Evolutionary conservation across 2,888 invertebrate species (phyloP), one percentile per base, ranked within the genome.

Genomic region (Synergus itoensis): DNA sequence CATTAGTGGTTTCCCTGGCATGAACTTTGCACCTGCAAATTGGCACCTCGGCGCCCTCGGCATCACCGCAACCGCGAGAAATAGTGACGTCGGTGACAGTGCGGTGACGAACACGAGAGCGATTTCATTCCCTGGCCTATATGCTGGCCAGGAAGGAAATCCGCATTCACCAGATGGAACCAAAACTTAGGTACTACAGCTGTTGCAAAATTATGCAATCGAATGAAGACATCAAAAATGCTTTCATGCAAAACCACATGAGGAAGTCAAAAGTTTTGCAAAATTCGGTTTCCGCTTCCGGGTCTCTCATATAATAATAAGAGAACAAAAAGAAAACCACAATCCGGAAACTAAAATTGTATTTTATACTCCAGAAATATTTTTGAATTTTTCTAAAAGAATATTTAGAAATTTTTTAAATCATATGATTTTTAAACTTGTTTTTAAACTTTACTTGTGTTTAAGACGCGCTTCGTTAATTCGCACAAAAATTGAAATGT

Each of bases 1-100:
- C 83, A 88, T 89, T 90, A 90, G 89, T 84, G 88, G 87, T 88
- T 87, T 85, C 82, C 83, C 80, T 80, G 80, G 83, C 81, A 83
- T 87, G 89, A 88, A 90, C 89, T 90, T 88, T 88, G 86, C 89
- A 91, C 90, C 90, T 90, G 89, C 86, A 84, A 88, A 88, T 87
- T 86, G 85, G 80, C 75, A 75, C 78, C 80, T 45, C 80, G 63
- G 79, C 80, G 76, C 73, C 77, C 18, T 48, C 45, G 14, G 75
- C 75, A 63, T 64, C 82, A 64, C 79, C 80, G 75, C 79, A 81
- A 83, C 81, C 80, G 77, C 81, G 67, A 78, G 40, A 16, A 53
- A 77, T 43, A 45, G 40, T 62, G 41, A 40, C 45, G 64, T 21
- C 43, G 57, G 28, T 77, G 63, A 77, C 64, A 45, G 11, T 18